Evolutionary conservation across 1,140 invertebrate species (phyloP), one percentile per base, ranked within the genome.

Genomic region (Ips typographus): DNA sequence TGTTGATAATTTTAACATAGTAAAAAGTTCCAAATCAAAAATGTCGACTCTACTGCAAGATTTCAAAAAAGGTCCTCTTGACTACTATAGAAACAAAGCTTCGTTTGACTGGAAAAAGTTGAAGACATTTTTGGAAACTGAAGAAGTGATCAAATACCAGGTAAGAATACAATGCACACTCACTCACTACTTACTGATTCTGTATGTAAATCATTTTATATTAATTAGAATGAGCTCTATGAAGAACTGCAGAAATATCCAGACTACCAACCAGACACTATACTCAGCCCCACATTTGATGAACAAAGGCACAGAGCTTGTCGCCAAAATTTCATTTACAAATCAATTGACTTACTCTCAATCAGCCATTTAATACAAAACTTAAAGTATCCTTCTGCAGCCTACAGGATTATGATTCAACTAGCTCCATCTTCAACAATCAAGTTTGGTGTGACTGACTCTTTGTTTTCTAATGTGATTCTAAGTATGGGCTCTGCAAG

Each of bases 31-130:
- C 22, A 22, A 22, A 22, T 22, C n/a, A 52, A 74, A 65, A 40
- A 77, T 77, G 76, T 61, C 71, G 3, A 56, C 74, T 56, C 38
- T 75, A 36, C 55, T 79, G 59, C 42, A 70, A 52, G 84, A 88
- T 80, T 82, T 88, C 70, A 84, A 85, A 43, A 42, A 40, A 4
- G 91, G 92, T 51, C 91, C 92, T 2, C 81, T 94, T 52, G 88
- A 91, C 78, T 77, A 77, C 2, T 94, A 92, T 80, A 85, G 93
- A 75, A 88, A 87, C 70, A 84, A 82, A 62, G 87, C 91, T 2
- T 86, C 89, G 4, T 94, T 94, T 76, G 85, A 91, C 77, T 94
- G 92, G 91, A 92, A 92, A 78, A 83, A 86, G 65, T 83, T 95
- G 78, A 89, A 87, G 73, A 71, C 91, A 40, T 86, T 89, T 65